Evolutionary conservation across 2,888 invertebrate species (phyloP).

Genomic region (Sesia bembeciformis): DNA sequence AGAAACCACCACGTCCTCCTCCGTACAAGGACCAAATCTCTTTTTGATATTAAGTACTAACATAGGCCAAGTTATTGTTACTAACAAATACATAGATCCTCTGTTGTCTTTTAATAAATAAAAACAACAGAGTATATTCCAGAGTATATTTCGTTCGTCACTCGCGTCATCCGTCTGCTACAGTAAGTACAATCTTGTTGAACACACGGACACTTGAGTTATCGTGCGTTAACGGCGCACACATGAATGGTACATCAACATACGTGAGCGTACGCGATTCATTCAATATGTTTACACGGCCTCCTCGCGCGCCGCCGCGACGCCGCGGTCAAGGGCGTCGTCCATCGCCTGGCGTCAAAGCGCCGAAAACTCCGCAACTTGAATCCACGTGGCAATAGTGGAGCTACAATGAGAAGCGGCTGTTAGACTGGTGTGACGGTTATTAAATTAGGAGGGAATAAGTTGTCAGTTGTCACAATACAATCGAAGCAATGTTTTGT

Average conservation of each 20-base stretch:
- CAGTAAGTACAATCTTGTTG: not conserved
- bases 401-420: not conserved
- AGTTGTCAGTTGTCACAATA: too few species aligned
- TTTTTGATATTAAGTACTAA: too few species aligned
- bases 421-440: too few species aligned
- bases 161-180: not conserved
- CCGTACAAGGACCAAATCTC: too few species aligned
- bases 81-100: too few species aligned
- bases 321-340: constrained; percentile 57
- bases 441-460: too few species aligned
- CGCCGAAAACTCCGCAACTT: not conserved
- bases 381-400: not conserved
- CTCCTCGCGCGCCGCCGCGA: constrained; percentile 41
- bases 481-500: too few species aligned
- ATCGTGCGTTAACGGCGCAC: constrained; percentile 60
- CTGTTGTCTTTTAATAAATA: too few species aligned
- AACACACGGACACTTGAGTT: constrained; percentile 48
- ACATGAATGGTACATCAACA: constrained; percentile 62
- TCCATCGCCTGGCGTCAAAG: constrained; percentile 46
- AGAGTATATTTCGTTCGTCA: not conserved
- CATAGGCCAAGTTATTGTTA: too few species aligned
- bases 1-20: too few species aligned
- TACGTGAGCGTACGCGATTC: constrained; percentile 63
- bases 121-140: not conserved
- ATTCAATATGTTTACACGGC: constrained; percentile 68